Conservation (phyloP, 1,140 invertebrate species). For the Hyposmocoma kahamanoa region DNA sequence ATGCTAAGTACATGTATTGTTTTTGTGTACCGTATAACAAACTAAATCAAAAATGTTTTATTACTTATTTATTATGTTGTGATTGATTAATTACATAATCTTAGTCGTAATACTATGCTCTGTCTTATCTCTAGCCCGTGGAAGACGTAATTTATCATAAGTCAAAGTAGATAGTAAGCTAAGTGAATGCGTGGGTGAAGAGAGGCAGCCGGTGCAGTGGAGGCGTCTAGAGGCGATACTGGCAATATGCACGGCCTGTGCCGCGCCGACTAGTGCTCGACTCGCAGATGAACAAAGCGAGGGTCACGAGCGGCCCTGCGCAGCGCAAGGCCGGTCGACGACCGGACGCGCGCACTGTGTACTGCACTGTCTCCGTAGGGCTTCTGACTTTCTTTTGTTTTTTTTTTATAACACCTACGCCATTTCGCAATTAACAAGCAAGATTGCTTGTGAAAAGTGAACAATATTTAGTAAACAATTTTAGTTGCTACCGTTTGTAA, state of each 20-base stretch:
- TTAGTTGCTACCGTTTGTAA: too few species aligned
- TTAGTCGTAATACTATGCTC: too few species aligned
- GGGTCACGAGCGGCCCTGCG: slow-evolving; percentile 56
- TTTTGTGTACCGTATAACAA: too few species aligned
- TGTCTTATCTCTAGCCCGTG: too few species aligned
- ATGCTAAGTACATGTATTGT: too few species aligned
- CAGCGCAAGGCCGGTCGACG: slow-evolving; percentile 65
- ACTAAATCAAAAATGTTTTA: too few species aligned
- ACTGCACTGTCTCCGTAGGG: slow-evolving; percentile 22
- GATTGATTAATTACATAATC: too few species aligned
- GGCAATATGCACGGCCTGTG: too few species aligned
- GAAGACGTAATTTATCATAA: slow-evolving; percentile 1
- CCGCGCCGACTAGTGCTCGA: slow-evolving; percentile 1
- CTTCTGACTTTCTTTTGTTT: neutral
- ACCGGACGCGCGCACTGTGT: slow-evolving; percentile 45
- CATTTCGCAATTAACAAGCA: neutral
- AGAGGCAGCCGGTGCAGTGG: slow-evolving; percentile 14
- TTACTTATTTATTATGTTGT: too few species aligned
- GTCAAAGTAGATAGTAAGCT: slow-evolving; percentile 10
- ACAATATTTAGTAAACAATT: too few species aligned
- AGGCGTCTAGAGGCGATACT: slow-evolving; percentile 22
- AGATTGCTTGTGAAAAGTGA: too few species aligned
- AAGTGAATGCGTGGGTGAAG: slow-evolving; percentile 19
- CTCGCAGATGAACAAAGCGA: slow-evolving; percentile 42
- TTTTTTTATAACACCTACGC: neutral